Evolutionary conservation across 2,888 invertebrate species (phyloP).

Genomic region (Pristionchus exspectatus): DNA sequence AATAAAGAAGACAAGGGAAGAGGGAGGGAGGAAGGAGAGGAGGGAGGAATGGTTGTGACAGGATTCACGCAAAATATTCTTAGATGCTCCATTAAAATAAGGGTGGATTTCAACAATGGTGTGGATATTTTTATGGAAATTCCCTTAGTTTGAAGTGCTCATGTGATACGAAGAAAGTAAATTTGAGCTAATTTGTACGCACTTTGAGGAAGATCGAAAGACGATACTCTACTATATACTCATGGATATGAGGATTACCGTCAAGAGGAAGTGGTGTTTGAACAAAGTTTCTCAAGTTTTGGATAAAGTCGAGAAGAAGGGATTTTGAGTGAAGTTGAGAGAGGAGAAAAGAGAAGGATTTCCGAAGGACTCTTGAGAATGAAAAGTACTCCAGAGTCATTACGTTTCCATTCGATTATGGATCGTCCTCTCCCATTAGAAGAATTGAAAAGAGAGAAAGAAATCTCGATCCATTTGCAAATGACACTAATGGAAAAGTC

Average conservation of each 20-base stretch:
- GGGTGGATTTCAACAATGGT: background rate
- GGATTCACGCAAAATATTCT: background rate
- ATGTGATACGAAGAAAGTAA: background rate
- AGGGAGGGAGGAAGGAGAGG: background rate
- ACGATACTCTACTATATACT: too few relatives aligned
- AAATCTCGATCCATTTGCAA: conserved; percentile 19
- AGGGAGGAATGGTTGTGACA: background rate
- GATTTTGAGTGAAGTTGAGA: conserved; percentile 10
- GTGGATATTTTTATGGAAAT: background rate
- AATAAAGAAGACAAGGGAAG: conserved; percentile 33
- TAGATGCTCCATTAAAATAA: background rate
- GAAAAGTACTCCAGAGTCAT: conserved; percentile 22
- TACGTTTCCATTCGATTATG: conserved; percentile 14
- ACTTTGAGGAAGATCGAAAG: background rate
- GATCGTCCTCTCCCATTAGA: background rate
- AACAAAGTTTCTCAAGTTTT: background rate
- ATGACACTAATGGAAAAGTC: conserved; percentile 22
- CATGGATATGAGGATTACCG: background rate
- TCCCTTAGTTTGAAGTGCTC: background rate
- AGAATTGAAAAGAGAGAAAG: background rate
- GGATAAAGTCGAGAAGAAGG: background rate
- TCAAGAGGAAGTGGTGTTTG: background rate
- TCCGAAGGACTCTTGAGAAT: background rate
- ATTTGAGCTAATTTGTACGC: background rate
- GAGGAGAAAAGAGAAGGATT: conserved; percentile 2